Base-by-base conservation (phyloP, 2,888 invertebrate species). In the Zeuzera pyrina region DNA sequence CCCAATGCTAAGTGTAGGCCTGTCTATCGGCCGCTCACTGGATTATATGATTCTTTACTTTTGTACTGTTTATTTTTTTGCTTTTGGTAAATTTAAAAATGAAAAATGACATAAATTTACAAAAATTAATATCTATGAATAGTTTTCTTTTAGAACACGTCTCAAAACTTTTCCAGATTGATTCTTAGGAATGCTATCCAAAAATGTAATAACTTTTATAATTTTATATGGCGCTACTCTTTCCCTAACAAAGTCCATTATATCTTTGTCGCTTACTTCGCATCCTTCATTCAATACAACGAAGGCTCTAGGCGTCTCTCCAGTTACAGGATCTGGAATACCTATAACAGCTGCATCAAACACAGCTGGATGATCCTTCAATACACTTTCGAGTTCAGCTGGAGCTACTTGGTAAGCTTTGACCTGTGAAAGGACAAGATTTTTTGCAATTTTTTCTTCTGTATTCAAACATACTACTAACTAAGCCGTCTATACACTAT, bases 281-380 rank as follows among this genome's bases (percentile, higher is more conserved):
- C 49, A 41, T 7, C 67, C 72, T 13, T 77, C 56, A 41, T 87
- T 87, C 0, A 84, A 49, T 0, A 91, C 87, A 2, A 95, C 73
- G 46, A 89, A 91, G 0, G 93, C 94, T 52, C 87, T 86, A 0
- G 94, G 94, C 6, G 87, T 84, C 68, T 95, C 93, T 3, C 94
- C 95, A 19, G 78, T 81, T 6, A 68, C 62, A 0, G 83, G 68
- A 54, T 94, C 88, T 0, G 90, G 88, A 10, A 92, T 66, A 0
- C 94, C 95, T 37, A 95, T 83, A 0, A 97, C 95, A 0, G 92
- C 95, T 0, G 91, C 93, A 50, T 97, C 96, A 7, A 83, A 63
- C 1, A 97, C 85, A 14, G 85, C 86, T 0, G 92, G 91, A 65
- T 93, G 91, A 25, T 86, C 85, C 36, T 91, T 85, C 1, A 94